Conservation (phyloP, 2,797 vertebrate species). For the Salarias fasciatus region DNA sequence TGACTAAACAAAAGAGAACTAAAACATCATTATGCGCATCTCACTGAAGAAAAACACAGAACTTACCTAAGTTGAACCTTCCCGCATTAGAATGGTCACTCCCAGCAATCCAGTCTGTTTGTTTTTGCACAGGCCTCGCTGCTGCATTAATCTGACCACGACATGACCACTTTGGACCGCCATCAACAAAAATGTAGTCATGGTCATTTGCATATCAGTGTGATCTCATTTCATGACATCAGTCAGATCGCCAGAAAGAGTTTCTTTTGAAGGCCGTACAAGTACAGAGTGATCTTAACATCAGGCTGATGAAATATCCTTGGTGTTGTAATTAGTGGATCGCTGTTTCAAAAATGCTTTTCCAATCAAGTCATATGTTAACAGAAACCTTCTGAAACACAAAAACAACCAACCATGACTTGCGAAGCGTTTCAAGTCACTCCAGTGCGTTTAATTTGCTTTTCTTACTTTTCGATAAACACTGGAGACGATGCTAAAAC, state of each 20-base stretch:
- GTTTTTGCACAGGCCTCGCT: slow-evolving; percentile 58
- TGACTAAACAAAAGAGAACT: too few species aligned
- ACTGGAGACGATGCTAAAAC: too few species aligned
- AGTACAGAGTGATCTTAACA: slow-evolving; percentile 7
- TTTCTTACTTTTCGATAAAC: too few species aligned
- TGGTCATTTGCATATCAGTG: slow-evolving; percentile 59
- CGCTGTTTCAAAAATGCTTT: slow-evolving; percentile 33
- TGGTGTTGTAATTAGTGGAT: slow-evolving; percentile 5
- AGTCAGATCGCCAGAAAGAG: slow-evolving; percentile 40
- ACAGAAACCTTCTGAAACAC: too few species aligned
- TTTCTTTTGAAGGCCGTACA: slow-evolving; percentile 1
- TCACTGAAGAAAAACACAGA: too few species aligned
- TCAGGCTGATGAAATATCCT: neutral
- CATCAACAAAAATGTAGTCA: slow-evolving; percentile 56
- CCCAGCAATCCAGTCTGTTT: slow-evolving; percentile 2
- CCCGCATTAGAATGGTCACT: too few species aligned
- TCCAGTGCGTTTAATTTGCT: too few species aligned
- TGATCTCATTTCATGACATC: slow-evolving; percentile 59
- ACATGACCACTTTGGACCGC: slow-evolving; percentile 41
- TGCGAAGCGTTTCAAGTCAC: too few species aligned
- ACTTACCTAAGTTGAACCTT: too few species aligned
- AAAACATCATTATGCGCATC: too few species aligned
- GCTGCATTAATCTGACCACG: slow-evolving; percentile 57
- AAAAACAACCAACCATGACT: too few species aligned
- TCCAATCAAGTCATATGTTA: slow-evolving; percentile 6